Evolutionary conservation across 2,797 vertebrate genomes (phyloP).

Genomic region (Aldrovandia affinis): DNA sequence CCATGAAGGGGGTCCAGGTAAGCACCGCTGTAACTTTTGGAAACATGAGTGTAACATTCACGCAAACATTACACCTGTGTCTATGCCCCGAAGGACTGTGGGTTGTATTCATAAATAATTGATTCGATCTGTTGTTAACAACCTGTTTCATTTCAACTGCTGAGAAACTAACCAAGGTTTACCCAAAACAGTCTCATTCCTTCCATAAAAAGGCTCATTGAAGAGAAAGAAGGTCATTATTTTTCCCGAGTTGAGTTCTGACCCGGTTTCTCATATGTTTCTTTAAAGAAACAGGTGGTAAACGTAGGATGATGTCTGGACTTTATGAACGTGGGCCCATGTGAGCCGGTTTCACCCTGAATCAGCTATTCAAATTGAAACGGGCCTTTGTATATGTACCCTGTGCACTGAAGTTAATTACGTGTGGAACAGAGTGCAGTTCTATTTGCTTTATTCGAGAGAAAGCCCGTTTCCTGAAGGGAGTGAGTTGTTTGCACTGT

Average conservation of each 20-base stretch:
- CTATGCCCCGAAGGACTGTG: background rate
- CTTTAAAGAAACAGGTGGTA: background rate
- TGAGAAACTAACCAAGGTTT: background rate
- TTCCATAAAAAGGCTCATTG: no score
- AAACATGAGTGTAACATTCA: background rate
- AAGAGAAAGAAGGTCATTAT: no score
- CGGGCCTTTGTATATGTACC: background rate
- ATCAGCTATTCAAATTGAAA: slow-evolving; percentile 3
- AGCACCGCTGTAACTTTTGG: slow-evolving; percentile 47
- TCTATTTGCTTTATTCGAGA: background rate
- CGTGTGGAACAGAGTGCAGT: background rate
- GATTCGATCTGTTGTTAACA: background rate
- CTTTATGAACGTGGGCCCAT: background rate
- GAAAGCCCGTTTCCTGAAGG: background rate
- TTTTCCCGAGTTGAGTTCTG: no score
- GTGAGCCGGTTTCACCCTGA: background rate
- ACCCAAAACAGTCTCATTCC: background rate
- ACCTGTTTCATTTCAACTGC: background rate
- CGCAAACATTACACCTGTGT: background rate
- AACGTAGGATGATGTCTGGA: background rate
- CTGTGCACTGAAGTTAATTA: background rate
- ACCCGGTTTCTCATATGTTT: no score
- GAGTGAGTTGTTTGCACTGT: background rate
- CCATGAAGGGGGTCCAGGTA: slow-evolving; percentile 96
- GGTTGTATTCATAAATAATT: background rate